Conservation (phyloP, 2,888 invertebrate species). For the Callinectes sapidus region DNA sequence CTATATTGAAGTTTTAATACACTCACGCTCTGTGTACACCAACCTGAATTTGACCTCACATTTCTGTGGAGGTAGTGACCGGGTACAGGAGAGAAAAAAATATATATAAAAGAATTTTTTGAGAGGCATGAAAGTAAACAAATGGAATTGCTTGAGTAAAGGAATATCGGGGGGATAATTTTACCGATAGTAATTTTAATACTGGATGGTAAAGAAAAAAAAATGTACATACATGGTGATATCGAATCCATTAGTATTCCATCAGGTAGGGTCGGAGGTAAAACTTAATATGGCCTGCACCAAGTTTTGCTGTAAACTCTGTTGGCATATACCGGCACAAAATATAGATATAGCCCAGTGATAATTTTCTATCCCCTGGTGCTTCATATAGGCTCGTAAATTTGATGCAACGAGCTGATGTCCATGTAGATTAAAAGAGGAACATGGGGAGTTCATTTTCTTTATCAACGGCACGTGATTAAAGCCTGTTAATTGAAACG, state of each 20-base stretch:
- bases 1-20: constrained; percentile 66
- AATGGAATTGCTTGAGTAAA: constrained; percentile 14
- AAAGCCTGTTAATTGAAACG: constrained; percentile 69
- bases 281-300: constrained; percentile 56
- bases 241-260: constrained; percentile 51
- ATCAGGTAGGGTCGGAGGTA: constrained; percentile 53
- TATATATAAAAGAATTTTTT: constrained; percentile 28
- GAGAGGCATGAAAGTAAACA: constrained; percentile 22
- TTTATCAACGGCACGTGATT: constrained; percentile 68
- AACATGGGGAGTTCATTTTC: constrained; percentile 67
- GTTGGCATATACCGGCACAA: constrained; percentile 53
- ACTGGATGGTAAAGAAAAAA: constrained; percentile 28
- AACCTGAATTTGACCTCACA: constrained; percentile 58
- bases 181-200: constrained; percentile 20
- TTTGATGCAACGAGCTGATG: constrained; percentile 64
- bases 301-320: constrained; percentile 59
- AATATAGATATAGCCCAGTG: constrained; percentile 66
- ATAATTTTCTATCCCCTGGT: constrained; percentile 66
- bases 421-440: constrained; percentile 65
- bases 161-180: constrained; percentile 33
- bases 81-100: constrained; percentile 43
- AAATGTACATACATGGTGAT: constrained; percentile 23
- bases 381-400: constrained; percentile 67
- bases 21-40: constrained; percentile 54
- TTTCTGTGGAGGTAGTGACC: constrained; percentile 49